Conservation (phyloP, 2,888 invertebrate species). For the Megaustenia siamemsis region DNA sequence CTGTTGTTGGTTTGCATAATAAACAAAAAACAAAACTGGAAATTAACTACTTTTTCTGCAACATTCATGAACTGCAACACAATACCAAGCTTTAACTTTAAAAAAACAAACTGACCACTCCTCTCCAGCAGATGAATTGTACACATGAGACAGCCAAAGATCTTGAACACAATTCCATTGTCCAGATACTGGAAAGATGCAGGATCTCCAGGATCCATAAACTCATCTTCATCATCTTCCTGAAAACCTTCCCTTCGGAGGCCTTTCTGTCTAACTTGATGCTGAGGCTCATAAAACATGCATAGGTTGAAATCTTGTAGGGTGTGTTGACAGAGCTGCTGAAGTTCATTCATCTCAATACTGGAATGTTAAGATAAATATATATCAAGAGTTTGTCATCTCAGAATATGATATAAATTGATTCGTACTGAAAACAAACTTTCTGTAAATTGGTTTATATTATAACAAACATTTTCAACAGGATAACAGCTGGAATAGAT, state of each 20-base stretch:
- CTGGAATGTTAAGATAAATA: slow-evolving; percentile 61
- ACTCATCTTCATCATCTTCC: slow-evolving; percentile 82
- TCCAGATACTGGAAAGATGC: slow-evolving; percentile 69
- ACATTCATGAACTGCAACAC: no score
- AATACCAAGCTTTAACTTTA: no score
- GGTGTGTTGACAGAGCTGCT: slow-evolving; percentile 77
- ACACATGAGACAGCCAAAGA: slow-evolving; percentile 89
- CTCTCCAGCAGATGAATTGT: slow-evolving; percentile 88
- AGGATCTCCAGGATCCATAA: slow-evolving; percentile 71
- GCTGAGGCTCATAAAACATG: slow-evolving; percentile 83
- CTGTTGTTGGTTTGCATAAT: no score
- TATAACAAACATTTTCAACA: no score
- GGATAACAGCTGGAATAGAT: no score
- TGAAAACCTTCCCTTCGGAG: slow-evolving; percentile 63
- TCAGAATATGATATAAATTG: no score
- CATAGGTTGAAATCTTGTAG: slow-evolving; percentile 88
- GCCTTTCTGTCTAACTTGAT: slow-evolving; percentile 59
- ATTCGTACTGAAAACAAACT: no score
- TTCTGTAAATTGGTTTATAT: no score
- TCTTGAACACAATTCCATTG: slow-evolving; percentile 89
- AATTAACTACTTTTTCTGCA: no score
- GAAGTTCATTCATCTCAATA: slow-evolving; percentile 69
- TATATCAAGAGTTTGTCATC: no score
- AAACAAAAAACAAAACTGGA: no score
- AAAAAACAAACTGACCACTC: slow-evolving; percentile 72